These are phyloP conservation scores for Zalophus californianus DNA, from an alignment of 2,797 vertebrate genomes.

Conservation along the genomic window DNA sequence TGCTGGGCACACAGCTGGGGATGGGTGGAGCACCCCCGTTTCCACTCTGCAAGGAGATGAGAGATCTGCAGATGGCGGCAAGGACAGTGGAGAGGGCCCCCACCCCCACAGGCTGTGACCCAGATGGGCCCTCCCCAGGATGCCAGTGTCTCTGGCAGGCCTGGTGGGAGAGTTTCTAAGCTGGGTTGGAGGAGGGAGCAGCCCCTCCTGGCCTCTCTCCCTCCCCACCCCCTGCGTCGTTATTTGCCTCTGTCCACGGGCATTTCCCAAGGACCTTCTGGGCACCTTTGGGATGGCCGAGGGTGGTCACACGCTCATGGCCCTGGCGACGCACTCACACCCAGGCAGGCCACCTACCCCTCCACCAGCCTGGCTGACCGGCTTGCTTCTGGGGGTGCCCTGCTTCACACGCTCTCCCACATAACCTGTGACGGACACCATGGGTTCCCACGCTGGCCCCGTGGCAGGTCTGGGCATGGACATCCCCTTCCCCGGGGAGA, in stretches of 20 bases:
- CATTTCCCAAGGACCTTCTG: not conserved
- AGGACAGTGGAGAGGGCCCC: too few relatives aligned
- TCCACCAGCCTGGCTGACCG: not conserved
- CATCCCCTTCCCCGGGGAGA: not conserved
- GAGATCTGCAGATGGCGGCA: too few relatives aligned
- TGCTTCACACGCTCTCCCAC: fast-evolving
- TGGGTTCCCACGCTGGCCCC: not conserved
- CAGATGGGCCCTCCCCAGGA: not conserved
- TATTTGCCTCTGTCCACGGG: not conserved
- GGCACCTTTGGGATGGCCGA: not conserved
- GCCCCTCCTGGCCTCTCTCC: not conserved
- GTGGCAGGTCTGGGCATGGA: fast-evolving
- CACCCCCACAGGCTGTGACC: not conserved
- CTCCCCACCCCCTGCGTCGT: too few relatives aligned
- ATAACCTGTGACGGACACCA: not conserved
- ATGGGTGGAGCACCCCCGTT: too few relatives aligned
- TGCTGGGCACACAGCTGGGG: too few relatives aligned
- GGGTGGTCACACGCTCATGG: fast-evolving
- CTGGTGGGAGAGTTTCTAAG: not conserved
- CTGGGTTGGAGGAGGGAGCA: too few relatives aligned
- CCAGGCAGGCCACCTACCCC: too few relatives aligned
- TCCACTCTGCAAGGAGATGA: too few relatives aligned
- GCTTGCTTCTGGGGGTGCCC: not conserved
- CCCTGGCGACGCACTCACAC: not conserved
- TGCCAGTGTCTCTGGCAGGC: not conserved